These are phyloP conservation scores for Pachymerium ferrugineum DNA, from an alignment of 2,888 invertebrate species.

Conservation along the genomic window DNA sequence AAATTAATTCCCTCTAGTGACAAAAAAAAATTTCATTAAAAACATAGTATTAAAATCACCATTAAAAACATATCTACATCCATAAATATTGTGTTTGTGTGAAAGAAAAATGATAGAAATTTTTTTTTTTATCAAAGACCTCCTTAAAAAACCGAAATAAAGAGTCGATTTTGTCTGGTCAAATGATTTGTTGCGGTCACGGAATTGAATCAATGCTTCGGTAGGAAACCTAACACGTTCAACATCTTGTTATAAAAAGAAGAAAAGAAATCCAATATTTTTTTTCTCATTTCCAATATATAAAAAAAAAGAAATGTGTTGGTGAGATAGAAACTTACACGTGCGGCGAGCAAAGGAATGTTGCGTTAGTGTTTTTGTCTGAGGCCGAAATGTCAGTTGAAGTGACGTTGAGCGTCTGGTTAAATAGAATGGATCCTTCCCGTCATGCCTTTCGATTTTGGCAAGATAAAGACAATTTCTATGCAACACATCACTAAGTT, in stretches of 20 bases:
- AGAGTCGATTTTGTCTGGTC: not conserved
- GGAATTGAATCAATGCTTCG: not conserved
- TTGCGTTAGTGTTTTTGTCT: no score
- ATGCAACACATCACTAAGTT: no score
- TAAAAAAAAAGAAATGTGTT: no score
- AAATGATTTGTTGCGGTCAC: not conserved
- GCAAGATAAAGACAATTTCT: no score
- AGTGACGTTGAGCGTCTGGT: no score
- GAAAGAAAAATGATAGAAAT: not conserved
- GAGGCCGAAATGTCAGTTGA: no score
- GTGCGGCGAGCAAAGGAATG: no score
- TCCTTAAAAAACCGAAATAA: not conserved
- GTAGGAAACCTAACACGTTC: not conserved
- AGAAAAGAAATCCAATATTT: not conserved
- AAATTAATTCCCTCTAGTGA: not conserved
- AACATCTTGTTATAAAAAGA: not conserved
- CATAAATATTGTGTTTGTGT: not conserved
- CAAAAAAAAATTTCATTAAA: not conserved
- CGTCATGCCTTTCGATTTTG: no score
- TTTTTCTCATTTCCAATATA: not conserved
- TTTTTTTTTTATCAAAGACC: no score
- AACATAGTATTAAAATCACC: not conserved
- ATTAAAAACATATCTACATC: not conserved
- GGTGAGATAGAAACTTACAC: no score
- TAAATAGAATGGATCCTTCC: no score